Conservation (phyloP, 2,888 invertebrate genomes). For the Xanthorhoe designata region DNA sequence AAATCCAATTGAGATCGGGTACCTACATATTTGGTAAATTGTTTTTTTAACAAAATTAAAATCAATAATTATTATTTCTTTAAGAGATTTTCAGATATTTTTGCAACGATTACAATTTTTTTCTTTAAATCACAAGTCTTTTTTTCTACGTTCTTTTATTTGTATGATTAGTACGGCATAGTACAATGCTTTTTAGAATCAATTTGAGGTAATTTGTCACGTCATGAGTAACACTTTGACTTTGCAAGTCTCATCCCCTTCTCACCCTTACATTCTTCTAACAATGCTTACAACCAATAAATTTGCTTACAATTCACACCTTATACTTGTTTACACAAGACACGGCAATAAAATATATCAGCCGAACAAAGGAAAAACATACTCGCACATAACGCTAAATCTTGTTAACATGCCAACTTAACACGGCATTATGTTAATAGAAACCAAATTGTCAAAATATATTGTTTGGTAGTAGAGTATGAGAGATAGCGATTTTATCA, state of each 20-base stretch:
- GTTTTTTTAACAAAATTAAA: neutral
- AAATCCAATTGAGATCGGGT: slow-evolving; percentile 45
- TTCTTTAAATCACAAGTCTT: too few species aligned
- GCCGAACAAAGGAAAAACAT: slow-evolving; percentile 77
- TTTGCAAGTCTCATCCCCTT: slow-evolving; percentile 48
- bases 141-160: too few species aligned
- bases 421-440: slow-evolving; percentile 72
- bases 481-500: slow-evolving; percentile 50
- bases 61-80: too few species aligned
- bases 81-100: too few species aligned
- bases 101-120: too few species aligned
- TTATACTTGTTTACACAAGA: slow-evolving; percentile 82
- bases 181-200: slow-evolving; percentile 11
- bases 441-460: slow-evolving; percentile 80
- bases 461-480: slow-evolving; percentile 45
- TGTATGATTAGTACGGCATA: too few species aligned
- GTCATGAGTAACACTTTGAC: slow-evolving; percentile 39
- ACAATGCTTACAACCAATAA: slow-evolving; percentile 80
- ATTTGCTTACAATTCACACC: slow-evolving; percentile 80
- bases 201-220: slow-evolving; percentile 44
- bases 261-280: slow-evolving; percentile 61
- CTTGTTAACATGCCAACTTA: slow-evolving; percentile 69
- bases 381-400: slow-evolving; percentile 54
- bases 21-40: slow-evolving; percentile 34
- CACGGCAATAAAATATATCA: slow-evolving; percentile 80